Base-by-base conservation (phyloP, 2,888 invertebrate genomes). In the Bugulina stolonifera region DNA sequence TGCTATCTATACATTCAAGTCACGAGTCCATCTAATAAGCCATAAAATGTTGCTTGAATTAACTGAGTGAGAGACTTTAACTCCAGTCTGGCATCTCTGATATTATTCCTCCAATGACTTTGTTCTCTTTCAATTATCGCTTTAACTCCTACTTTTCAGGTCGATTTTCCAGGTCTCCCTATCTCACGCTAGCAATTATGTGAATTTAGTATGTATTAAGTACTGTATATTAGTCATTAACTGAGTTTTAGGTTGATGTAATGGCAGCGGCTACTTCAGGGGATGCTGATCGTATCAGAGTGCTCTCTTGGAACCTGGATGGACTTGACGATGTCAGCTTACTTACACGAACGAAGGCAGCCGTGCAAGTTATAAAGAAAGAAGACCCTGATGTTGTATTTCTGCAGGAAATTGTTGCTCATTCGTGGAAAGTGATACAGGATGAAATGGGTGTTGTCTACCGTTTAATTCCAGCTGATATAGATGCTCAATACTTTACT, bases 241-340 rank as follows among this genome's bases (percentile, higher is more conserved):
- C 52, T 52, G 52, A 52, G 52, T 14, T 18, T 10, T 18, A 10
- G 18, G 73, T 71, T 25, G 74, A 73, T 71, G 75, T 76, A 35
- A 78, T 78, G 22, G 72, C 79, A 25, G 74, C 75, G 57, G 77
- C 0, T 35, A 35, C 18, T 22, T 76, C 73, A 55, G 72, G 72
- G n/a, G 73, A 77, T 71, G 83, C 82, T 10, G 80, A 82, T 58
- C 75, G 80, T 14, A 78, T 83, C 69, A 85, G 86, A 27, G 75
- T 88, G 14, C 78, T 88, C 35, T 85, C 87, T 3, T 89, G 88
- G 88, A 89, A 89, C 78, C 83, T 89, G 72, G 89, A 89, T 82
- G 89, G 89, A 0, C 79, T 89, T 5, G 87, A 88, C 79, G 81
- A 81, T 1, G 81, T 82, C 69, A 87, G 86, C 77, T 75, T 87